Evolutionary conservation across 2,113 vertebrate genomes (phyloP), one percentile per base, ranked within the genome.

Genomic region (Corvus moneduloides): DNA sequence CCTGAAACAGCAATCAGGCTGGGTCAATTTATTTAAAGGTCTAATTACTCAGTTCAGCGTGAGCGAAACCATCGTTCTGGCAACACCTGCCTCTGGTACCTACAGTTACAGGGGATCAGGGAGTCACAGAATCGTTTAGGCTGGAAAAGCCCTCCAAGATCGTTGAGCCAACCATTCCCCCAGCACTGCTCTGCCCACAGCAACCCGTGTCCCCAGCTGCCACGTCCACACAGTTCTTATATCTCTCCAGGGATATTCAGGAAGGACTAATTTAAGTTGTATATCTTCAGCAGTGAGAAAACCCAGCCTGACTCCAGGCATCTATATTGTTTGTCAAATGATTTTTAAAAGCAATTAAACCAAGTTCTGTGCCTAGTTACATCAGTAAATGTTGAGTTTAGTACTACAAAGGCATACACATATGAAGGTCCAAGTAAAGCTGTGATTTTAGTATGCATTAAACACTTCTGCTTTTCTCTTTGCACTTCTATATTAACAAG

Each of bases 121-220:
- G 48, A 54, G 32, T 22, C 21, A 41, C n/a, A 22, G 62, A 41
- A 32, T 26, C 5, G 7, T 22, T 68, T 27, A 5, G 9, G 30
- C 3, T 48, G 71, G 78, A 48, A 41, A 69, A 83, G 8, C 21
- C n/a, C 9, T 48, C 6, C 10, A 16, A 48, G 14, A 54, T 2
- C 14, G 1, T 19, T 0, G 18, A 35, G 61, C n/a, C 63, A 62
- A 7, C 2, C 5, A 55, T 28, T 41, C 5, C 6, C 28, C 11
- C 41, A 0, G 1, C n/a, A 9, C 62, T 76, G 48, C n/a, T 41
- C 32, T 27, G 39, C 3, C 71, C 55, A 33, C 41, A 23, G 2
- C 48, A 27, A 48, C 10, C 14, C 21, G 2, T 6, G 26, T 26
- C 9, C 11, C 4, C 14, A 27, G 7, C 2, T 46, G 54, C 54